phyloP scores from a whole-genome alignment of 2,797 vertebrate species.

The Esox masquinongy region DNA sequence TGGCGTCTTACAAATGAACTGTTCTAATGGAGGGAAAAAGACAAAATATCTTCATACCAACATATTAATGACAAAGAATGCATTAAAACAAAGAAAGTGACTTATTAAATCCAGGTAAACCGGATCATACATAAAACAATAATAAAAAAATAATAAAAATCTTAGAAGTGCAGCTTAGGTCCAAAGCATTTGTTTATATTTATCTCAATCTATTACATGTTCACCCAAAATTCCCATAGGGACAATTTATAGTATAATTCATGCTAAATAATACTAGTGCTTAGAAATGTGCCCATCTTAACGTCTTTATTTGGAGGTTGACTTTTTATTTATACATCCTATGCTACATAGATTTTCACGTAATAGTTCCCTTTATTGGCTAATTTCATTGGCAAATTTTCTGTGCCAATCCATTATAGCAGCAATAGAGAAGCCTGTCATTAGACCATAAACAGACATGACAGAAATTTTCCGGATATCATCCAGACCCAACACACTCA shows the following conservation, averaged over 20 bases:
- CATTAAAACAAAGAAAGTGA: neutral
- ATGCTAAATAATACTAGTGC: neutral
- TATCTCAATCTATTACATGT: neutral
- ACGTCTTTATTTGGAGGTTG: neutral
- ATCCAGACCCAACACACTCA: neutral
- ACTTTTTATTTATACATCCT: neutral
- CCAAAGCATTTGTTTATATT: slow-evolving; percentile 43
- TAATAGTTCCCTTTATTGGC: neutral
- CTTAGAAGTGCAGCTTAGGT: slow-evolving; percentile 55
- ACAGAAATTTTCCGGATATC: neutral
- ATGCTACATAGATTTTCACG: neutral
- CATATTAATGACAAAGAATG: neutral
- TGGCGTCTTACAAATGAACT: slow-evolving; percentile 84
- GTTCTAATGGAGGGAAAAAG: slow-evolving; percentile 52
- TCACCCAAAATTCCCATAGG: neutral
- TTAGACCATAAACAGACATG: neutral
- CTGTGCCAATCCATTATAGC: neutral
- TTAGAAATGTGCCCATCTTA: neutral
- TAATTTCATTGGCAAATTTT: no score
- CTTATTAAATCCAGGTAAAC: neutral
- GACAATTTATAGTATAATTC: neutral
- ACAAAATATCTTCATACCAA: neutral
- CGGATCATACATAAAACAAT: neutral
- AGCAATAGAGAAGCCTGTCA: neutral
- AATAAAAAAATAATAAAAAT: neutral